These are phyloP conservation scores for Mythimna impura DNA, from an alignment of 2,888 invertebrate species.

Conservation along the genomic window DNA sequence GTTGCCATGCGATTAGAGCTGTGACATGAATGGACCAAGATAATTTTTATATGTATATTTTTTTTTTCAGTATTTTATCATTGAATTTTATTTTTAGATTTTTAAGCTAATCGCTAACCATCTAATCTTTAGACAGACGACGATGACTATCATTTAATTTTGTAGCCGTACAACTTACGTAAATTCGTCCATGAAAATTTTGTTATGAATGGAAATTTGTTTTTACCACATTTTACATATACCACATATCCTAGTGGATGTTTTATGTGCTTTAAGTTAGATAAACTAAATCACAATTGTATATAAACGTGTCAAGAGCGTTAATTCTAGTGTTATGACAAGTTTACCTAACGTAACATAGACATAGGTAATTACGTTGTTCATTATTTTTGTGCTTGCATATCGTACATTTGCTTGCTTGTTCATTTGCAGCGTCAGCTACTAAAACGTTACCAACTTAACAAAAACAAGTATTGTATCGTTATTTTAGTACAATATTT, in stretches of 20 bases:
- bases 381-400: conserved; percentile 39
- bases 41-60: conserved; percentile 16
- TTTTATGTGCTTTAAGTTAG: conserved; percentile 54
- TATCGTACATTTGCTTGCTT: conserved; percentile 42
- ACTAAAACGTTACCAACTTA: conserved; percentile 12
- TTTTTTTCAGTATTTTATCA: conserved; percentile 41
- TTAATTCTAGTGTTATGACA: conserved; percentile 31
- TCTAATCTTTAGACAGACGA: conserved; percentile 47
- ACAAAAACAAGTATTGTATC: conserved; percentile 12
- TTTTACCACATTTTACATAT: conserved; percentile 33
- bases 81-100: conserved; percentile 40
- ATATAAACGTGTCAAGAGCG: conserved; percentile 56
- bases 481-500: background rate
- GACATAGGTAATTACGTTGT: conserved; percentile 23
- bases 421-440: conserved; percentile 16
- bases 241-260: conserved; percentile 59
- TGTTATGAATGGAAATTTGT: conserved; percentile 71
- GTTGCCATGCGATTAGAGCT: conserved; percentile 48
- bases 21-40: conserved; percentile 40
- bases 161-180: conserved; percentile 17
- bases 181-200: conserved; percentile 40
- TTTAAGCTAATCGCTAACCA: conserved; percentile 27
- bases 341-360: conserved; percentile 20
- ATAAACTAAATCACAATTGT: conserved; percentile 65
- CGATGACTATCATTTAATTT: conserved; percentile 43